Base-by-base conservation (phyloP, 2,888 invertebrate species). In the Aelia acuminata region DNA sequence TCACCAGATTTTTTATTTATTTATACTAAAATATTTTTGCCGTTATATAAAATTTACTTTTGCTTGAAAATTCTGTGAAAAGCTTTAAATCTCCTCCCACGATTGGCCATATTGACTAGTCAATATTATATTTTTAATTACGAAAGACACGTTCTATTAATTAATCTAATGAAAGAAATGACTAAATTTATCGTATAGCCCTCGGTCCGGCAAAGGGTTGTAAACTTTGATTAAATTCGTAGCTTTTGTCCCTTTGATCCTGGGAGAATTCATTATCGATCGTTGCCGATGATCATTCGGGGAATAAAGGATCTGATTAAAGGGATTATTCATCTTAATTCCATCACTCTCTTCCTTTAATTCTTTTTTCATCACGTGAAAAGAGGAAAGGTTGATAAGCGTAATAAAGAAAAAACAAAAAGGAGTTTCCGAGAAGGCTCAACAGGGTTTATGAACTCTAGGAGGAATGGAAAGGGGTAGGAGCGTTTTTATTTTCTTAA, bases 401-500 rank as follows among this genome's bases (percentile, higher is more conserved):
- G 31, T 31, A 31, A 4, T 26, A 57, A 7, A 70, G 20, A 63
- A 43, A 43, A 43, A 43, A 43, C n/a, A 43, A 18, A 35, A 35
- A 20, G 35, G 20, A 70, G 63, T 70, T 70, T 31, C 18, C 31
- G 18, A 70, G 63, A 35, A 20, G 63, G 31, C 15, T 18, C 31
- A 70, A 70, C 18, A 70, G 31, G 35, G 63, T 70, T 70, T 35
- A 70, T 70, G 20, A 20, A 35, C 15, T 31, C 20, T 35, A 35
- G 63, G 35, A 70, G 35, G 5, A 11, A 70, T 70, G 31, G 31
- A 5, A 70, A 70, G n/a, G 43, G 80, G 43, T 11, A 15, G 43
- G 43, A 80, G 80, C 13, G 43, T 80, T 80, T 80, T 80, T 80
- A 80, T 80, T 80, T 80, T 80, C n/a, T 43, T 80, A 80, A 80